Percentiles rank a stretch among this genome's conserved stretches.
phyloP scores from a whole-genome alignment of 2,113 vertebrate genomes.

The Callaeas wilsoni region DNA sequence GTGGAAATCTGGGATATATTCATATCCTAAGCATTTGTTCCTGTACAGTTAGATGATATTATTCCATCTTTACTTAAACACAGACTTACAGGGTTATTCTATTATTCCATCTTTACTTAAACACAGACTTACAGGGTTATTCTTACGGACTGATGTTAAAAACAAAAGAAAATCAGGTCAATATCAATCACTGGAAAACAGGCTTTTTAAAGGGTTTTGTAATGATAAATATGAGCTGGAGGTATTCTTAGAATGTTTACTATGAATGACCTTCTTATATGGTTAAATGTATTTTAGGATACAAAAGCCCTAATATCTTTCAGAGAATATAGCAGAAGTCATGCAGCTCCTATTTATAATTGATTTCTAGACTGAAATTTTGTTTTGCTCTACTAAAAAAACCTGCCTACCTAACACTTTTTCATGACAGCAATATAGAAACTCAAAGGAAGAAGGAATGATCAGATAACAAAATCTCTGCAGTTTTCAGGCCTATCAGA shows the following conservation, averaged over 20 bases:
- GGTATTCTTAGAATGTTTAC: not conserved
- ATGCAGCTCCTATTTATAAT: not conserved
- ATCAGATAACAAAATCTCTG: conserved; percentile 12
- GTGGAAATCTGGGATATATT: not conserved
- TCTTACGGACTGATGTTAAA: not conserved
- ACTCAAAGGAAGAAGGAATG: not conserved
- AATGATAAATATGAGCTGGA: not conserved
- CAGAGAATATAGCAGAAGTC: not conserved
- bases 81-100: not conserved
- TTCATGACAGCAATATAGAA: not conserved
- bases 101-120: not conserved
- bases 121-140: not conserved
- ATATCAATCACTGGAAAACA: not conserved
- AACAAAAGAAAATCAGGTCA: not conserved
- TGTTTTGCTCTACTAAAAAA: not conserved
- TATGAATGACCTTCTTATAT: not conserved
- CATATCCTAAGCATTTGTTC: not conserved
- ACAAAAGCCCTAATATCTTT: not conserved
- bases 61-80: not conserved
- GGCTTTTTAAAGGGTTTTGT: not conserved
- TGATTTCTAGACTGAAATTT: not conserved
- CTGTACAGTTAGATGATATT: not conserved
- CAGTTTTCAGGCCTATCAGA: not conserved
- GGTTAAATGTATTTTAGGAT: not conserved
- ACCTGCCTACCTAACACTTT: not conserved